Percentiles rank a stretch among this genome's conserved stretches.
Conservation (phyloP, 2,888 invertebrate species). For the Sisyra terminalis region DNA sequence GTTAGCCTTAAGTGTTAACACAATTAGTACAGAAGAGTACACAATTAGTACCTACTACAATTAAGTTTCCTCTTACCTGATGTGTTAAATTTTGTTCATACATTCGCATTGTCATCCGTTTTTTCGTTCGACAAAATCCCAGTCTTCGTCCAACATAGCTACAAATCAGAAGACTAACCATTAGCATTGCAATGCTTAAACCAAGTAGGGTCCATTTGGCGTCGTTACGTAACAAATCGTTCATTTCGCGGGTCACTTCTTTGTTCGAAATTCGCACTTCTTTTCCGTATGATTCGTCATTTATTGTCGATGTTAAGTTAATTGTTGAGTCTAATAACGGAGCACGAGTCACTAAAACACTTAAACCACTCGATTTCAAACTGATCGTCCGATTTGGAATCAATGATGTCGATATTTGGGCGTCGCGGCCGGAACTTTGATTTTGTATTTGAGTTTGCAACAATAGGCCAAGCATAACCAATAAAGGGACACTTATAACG, state of each 20-base stretch:
- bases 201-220: slow-evolving; percentile 26
- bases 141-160: slow-evolving; percentile 29
- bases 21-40: background rate
- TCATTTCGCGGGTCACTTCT: background rate
- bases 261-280: background rate
- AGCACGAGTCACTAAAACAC: no score
- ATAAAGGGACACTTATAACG: slow-evolving; percentile 1
- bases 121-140: slow-evolving; percentile 29
- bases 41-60: background rate
- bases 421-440: background rate
- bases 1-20: background rate
- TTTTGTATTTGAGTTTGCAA: slow-evolving; percentile 3
- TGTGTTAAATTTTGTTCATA: slow-evolving; percentile 13
- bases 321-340: no score
- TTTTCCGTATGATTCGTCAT: background rate
- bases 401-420: background rate
- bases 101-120: slow-evolving; percentile 13
- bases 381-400: no score
- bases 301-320: no score
- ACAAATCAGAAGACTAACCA: slow-evolving; percentile 26
- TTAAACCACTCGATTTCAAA: no score
- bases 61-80: background rate
- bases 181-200: slow-evolving; percentile 25
- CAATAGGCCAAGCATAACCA: slow-evolving; percentile 3
- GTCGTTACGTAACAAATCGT: slow-evolving; percentile 6